Evolutionary conservation across 2,797 vertebrate species (phyloP).

Genomic region (Mareca penelope): DNA sequence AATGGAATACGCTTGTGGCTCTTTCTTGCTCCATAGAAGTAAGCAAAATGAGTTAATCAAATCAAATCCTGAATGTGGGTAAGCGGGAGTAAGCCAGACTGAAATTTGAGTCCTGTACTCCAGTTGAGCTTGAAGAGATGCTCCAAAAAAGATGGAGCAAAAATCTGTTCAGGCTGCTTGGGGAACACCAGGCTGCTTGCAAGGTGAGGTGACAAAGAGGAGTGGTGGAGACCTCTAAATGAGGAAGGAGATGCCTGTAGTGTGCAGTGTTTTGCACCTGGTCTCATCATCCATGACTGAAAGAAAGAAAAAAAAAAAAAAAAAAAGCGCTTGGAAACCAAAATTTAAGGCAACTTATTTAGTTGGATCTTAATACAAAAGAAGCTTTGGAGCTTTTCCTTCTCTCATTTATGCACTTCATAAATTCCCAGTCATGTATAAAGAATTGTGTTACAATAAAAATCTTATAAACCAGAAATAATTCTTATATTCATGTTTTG

Average conservation of each 20-base stretch:
- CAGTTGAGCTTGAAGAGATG: neutral
- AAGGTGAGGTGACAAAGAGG: neutral
- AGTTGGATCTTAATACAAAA: neutral
- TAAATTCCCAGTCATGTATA: fast-evolving
- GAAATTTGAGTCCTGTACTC: neutral
- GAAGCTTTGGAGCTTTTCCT: neutral
- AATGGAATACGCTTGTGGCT: fast-evolving
- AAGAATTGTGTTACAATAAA: neutral
- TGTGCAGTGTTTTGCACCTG: neutral
- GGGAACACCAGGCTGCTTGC: fast-evolving
- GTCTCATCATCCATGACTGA: neutral
- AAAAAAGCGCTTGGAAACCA: too few relatives aligned
- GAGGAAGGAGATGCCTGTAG: neutral
- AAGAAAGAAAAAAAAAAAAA: neutral
- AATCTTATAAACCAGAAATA: neutral
- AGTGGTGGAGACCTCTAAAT: neutral
- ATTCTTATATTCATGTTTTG: neutral
- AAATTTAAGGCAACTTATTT: neutral
- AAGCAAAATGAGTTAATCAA: neutral
- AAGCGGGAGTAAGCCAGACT: neutral
- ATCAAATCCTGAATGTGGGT: neutral
- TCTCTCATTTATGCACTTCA: neutral
- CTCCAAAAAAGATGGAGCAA: fast-evolving
- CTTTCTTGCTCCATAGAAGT: neutral
- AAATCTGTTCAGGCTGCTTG: neutral